phyloP scores from a whole-genome alignment of 2,888 invertebrate species.

The Isotomurus palustris region DNA sequence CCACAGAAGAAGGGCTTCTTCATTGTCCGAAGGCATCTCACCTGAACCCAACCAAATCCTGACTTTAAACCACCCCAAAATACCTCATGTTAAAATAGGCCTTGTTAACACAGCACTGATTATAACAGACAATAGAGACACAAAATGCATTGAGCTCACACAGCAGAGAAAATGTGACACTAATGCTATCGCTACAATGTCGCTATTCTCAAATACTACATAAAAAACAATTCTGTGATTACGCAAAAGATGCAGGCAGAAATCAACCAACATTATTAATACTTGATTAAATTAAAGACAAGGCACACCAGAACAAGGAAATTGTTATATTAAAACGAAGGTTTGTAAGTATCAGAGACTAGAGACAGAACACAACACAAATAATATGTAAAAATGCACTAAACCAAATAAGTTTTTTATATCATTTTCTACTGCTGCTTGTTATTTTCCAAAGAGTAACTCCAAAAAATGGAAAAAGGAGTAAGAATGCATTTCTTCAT shows the following conservation, averaged over 20 bases:
- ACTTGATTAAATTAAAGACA: neutral
- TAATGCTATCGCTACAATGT: constrained; percentile 8
- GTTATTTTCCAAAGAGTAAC: neutral
- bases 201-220: neutral
- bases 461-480: too few species aligned
- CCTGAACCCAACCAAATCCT: constrained; percentile 50
- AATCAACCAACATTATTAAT: neutral
- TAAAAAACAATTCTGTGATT: neutral
- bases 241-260: neutral
- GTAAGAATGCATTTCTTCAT: neutral
- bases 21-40: constrained; percentile 61
- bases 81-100: constrained; percentile 24
- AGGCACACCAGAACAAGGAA: too few species aligned
- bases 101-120: constrained; percentile 27
- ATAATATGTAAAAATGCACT: too few species aligned
- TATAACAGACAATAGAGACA: constrained; percentile 4
- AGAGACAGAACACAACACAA: too few species aligned
- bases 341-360: too few species aligned
- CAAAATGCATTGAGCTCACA: neutral
- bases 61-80: constrained; percentile 34
- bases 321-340: too few species aligned
- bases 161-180: constrained; percentile 9
- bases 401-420: too few species aligned
- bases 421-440: constrained; percentile 1
- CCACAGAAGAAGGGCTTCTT: constrained; percentile 82